Evolutionary conservation across 2,888 invertebrate genomes (phyloP).

Genomic region (Lucinisca nassula): DNA sequence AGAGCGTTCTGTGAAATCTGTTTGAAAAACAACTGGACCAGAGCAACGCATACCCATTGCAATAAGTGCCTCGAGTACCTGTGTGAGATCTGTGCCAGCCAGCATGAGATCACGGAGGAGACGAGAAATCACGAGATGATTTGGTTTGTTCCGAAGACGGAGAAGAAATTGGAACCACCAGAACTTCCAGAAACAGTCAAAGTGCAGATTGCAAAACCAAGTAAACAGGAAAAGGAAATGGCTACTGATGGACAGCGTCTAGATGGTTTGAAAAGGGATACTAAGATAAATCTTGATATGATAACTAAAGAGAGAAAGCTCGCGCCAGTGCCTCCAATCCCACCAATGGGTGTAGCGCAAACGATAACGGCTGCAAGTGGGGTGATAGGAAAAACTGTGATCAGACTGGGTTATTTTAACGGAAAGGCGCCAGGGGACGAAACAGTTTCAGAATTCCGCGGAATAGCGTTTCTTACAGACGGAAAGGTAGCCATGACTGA

Average conservation of each 20-base stretch:
- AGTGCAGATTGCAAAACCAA: background rate
- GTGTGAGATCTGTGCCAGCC: constrained; percentile 53
- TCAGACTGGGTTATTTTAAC: constrained; percentile 55
- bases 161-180: background rate
- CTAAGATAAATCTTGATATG: constrained; percentile 25
- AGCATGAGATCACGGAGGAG: constrained; percentile 56
- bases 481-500: constrained; percentile 54
- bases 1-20: constrained; percentile 67
- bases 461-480: constrained; percentile 54
- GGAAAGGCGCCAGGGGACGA: constrained; percentile 56
- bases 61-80: constrained; percentile 61
- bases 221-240: constrained; percentile 3
- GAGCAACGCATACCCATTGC: constrained; percentile 36
- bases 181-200: background rate
- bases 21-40: constrained; percentile 58
- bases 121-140: constrained; percentile 55
- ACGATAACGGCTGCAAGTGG: constrained; percentile 57
- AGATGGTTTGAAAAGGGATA: background rate
- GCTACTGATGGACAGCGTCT: background rate
- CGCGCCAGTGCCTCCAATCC: background rate
- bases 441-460: constrained; percentile 55
- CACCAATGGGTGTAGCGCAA: constrained; percentile 33
- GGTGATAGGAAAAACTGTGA: constrained; percentile 36
- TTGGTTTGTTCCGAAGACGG: constrained; percentile 40
- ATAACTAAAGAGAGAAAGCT: constrained; percentile 27